Evolutionary conservation across 2,113 vertebrate genomes (phyloP).

Genomic region (Apistogramma diplotaenia): DNA sequence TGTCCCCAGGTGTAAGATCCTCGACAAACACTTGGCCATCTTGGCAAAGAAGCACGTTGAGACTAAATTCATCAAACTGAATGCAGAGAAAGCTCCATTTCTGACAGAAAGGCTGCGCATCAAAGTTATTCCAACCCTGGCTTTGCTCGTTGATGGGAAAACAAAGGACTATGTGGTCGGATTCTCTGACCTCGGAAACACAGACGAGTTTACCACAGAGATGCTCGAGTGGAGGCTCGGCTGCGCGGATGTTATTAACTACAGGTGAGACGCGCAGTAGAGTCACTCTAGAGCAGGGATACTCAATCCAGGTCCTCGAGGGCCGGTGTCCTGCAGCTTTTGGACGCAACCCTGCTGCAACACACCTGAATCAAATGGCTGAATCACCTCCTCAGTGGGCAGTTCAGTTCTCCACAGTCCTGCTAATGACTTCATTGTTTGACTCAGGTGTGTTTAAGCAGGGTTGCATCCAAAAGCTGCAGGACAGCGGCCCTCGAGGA

Average conservation of each 20-base stretch:
- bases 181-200: slow-evolving; percentile 93
- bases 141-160: slow-evolving; percentile 91
- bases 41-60: slow-evolving; percentile 95
- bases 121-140: slow-evolving; percentile 92
- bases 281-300: neutral
- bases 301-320: too few relatives aligned
- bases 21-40: slow-evolving; percentile 89
- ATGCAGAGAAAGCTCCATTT: slow-evolving; percentile 95
- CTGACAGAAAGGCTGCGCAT: slow-evolving; percentile 91
- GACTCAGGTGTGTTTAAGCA: too few relatives aligned
- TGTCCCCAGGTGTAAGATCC: slow-evolving; percentile 86
- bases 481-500: too few relatives aligned
- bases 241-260: slow-evolving; percentile 88
- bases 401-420: too few relatives aligned
- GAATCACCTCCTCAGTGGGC: too few relatives aligned
- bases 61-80: slow-evolving; percentile 96
- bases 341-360: too few relatives aligned
- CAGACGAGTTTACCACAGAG: slow-evolving; percentile 94
- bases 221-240: slow-evolving; percentile 95
- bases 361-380: too few relatives aligned
- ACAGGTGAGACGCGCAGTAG: slow-evolving; percentile 79
- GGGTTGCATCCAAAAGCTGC: too few relatives aligned
- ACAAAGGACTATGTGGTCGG: slow-evolving; percentile 94
- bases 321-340: too few relatives aligned
- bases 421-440: too few relatives aligned